Conservation (phyloP, 2,888 invertebrate genomes). For the Hypselothyrea guttata region DNA sequence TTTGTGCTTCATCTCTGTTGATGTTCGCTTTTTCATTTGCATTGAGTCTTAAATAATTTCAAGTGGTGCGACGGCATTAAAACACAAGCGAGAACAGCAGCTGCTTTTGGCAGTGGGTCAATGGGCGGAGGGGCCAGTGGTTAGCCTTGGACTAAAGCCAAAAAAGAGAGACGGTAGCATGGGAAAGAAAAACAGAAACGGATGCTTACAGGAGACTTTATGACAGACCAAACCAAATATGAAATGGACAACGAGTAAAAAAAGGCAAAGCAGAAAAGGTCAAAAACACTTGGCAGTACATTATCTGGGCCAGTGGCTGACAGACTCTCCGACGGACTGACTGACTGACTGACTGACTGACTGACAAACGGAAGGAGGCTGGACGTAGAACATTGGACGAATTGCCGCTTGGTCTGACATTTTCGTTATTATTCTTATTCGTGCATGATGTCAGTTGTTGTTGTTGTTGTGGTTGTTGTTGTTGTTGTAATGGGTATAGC, state of each 20-base stretch:
- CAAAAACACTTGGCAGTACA: conserved; percentile 75
- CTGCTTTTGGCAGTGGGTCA: conserved; percentile 35
- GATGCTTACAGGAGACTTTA: conserved; percentile 25
- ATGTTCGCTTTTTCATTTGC: conserved; percentile 54
- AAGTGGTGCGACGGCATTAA: conserved; percentile 27
- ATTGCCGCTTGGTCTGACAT: conserved; percentile 61
- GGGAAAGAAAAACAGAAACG: no score
- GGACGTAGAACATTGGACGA: conserved; percentile 42
- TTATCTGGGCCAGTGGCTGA: conserved; percentile 71
- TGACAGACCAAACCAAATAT: conserved; percentile 51
- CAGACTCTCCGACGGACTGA: conserved; percentile 41
- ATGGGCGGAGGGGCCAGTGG: conserved; percentile 13
- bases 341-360: conserved; percentile 11
- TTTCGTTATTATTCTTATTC: conserved; percentile 75
- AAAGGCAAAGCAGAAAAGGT: conserved; percentile 56
- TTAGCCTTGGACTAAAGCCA: conserved; percentile 39
- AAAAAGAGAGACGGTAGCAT: conserved; percentile 6
- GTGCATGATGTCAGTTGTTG: conserved; percentile 60
- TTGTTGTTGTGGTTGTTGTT: conserved; percentile 21
- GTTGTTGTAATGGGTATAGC: conserved; percentile 13
- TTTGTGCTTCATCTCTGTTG: conserved; percentile 13
- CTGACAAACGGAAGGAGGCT: conserved; percentile 1
- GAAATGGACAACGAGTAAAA: conserved; percentile 36
- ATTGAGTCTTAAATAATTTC: conserved; percentile 54
- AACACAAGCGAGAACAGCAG: conserved; percentile 43